Evolutionary conservation across 2,888 invertebrate species (phyloP).

Genomic region (Pristionchus arcanus): DNA sequence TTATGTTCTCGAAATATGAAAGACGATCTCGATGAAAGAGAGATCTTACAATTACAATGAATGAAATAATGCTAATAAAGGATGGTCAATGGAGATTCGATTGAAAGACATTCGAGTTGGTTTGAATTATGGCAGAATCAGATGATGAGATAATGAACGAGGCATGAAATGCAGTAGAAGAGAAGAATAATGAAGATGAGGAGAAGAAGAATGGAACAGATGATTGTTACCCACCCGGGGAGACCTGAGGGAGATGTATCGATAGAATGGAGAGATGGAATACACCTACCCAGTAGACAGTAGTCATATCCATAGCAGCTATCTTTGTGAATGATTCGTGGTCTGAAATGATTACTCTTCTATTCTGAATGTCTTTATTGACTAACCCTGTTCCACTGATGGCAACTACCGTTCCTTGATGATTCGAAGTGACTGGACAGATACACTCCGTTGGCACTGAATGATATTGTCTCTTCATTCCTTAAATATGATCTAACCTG

Average conservation of each 20-base stretch:
- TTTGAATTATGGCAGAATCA: not conserved
- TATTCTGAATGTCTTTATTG: not conserved
- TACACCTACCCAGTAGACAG: constrained; percentile 15
- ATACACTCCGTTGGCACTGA: not conserved
- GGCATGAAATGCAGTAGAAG: constrained; percentile 30
- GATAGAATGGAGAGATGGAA: not conserved
- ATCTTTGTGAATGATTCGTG: constrained; percentile 24
- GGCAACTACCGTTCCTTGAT: not conserved
- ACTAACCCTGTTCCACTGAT: not conserved
- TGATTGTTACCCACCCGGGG: constrained; percentile 19
- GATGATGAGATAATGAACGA: constrained; percentile 38
- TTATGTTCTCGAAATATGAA: not conserved
- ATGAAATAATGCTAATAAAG: constrained; percentile 15
- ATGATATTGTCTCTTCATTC: not conserved
- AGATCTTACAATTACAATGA: not conserved
- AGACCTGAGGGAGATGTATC: not conserved
- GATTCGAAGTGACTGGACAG: not conserved
- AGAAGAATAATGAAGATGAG: constrained; percentile 19
- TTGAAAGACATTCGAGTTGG: not conserved
- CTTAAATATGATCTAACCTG: not conserved
- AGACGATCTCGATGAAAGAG: not conserved
- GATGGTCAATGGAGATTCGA: constrained; percentile 17
- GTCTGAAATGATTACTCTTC: not conserved
- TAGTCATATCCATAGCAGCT: constrained; percentile 29
- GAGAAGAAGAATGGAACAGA: constrained; percentile 1